Conservation (phyloP, 2,888 invertebrate genomes). For the Meiosimyza platycephala region DNA sequence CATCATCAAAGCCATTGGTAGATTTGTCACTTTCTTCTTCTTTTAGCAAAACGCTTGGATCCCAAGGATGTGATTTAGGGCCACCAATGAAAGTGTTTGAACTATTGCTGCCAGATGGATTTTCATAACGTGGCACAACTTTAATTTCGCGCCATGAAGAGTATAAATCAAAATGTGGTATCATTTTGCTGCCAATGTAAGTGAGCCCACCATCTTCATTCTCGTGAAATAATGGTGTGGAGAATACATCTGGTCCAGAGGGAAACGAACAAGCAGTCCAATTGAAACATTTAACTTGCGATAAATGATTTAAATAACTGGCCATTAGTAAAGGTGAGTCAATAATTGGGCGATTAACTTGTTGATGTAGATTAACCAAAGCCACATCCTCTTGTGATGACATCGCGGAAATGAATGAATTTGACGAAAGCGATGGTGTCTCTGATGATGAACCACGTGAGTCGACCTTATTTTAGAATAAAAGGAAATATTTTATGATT, state of each 20-base stretch:
- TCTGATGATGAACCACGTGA: conserved; percentile 76
- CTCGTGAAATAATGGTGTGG: conserved; percentile 82
- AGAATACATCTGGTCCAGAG: conserved; percentile 80
- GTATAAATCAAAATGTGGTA: conserved; percentile 77
- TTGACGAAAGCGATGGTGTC: conserved; percentile 83
- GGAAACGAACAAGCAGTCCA: conserved; percentile 82
- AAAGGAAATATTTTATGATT: background rate
- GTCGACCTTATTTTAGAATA: conserved; percentile 59
- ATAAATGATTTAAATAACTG: conserved; percentile 91
- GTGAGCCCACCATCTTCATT: conserved; percentile 80
- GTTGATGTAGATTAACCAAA: conserved; percentile 92
- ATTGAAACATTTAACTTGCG: conserved; percentile 79
- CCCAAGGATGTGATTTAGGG: conserved; percentile 67
- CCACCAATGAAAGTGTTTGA: conserved; percentile 63
- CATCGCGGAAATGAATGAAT: conserved; percentile 89
- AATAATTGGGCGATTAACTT: conserved; percentile 90
- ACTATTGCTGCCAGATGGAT: conserved; percentile 60
- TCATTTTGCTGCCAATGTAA: conserved; percentile 80
- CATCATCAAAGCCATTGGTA: conserved; percentile 64
- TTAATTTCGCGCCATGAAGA: conserved; percentile 66
- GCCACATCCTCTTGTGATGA: conserved; percentile 94
- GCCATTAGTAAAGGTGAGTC: conserved; percentile 95
- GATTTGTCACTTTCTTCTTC: conserved; percentile 64
- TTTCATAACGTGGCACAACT: conserved; percentile 65
- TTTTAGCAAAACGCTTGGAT: conserved; percentile 66